Conservation (phyloP, 2,888 invertebrate species). For the Hyles lineata region DNA sequence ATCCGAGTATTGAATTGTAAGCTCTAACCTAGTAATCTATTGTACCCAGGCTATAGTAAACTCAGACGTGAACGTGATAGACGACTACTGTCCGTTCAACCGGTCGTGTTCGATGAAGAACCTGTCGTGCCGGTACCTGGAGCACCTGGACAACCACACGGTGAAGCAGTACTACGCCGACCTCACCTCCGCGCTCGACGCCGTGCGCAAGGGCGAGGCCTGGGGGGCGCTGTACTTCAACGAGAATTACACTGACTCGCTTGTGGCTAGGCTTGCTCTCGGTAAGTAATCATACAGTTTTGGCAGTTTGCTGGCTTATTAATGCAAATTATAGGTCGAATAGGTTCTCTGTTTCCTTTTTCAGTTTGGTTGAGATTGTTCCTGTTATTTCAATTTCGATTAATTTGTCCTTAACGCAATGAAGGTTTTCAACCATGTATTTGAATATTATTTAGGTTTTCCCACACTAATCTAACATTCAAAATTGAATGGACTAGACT, state of each 20-base stretch:
- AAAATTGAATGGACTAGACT: too few relatives aligned
- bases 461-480: too few relatives aligned
- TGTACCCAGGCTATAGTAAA: slow-evolving; percentile 78
- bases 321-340: too few relatives aligned
- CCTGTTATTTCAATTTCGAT: too few relatives aligned
- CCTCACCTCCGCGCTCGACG: slow-evolving; percentile 87
- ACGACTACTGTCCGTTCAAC: slow-evolving; percentile 83
- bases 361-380: neutral
- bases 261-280: slow-evolving; percentile 91
- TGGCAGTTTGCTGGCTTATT: neutral
- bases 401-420: too few relatives aligned
- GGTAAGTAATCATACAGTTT: slow-evolving; percentile 39
- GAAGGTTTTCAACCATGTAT: too few relatives aligned
- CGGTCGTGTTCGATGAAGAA: slow-evolving; percentile 88
- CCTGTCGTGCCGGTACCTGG: slow-evolving; percentile 92
- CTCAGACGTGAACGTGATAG: slow-evolving; percentile 70
- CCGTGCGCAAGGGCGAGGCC: slow-evolving; percentile 90
- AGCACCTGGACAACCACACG: slow-evolving; percentile 89
- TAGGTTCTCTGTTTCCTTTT: neutral
- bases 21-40: neutral
- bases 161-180: slow-evolving; percentile 87
- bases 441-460: too few relatives aligned
- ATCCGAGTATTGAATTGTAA: neutral
- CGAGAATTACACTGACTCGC: slow-evolving; percentile 94
- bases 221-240: slow-evolving; percentile 96